A percentile compares a stretch with the other conserved stretches of the same genome.
phyloP scores from a whole-genome alignment of 2,113 vertebrate species.

The Mesocricetus auratus region DNA sequence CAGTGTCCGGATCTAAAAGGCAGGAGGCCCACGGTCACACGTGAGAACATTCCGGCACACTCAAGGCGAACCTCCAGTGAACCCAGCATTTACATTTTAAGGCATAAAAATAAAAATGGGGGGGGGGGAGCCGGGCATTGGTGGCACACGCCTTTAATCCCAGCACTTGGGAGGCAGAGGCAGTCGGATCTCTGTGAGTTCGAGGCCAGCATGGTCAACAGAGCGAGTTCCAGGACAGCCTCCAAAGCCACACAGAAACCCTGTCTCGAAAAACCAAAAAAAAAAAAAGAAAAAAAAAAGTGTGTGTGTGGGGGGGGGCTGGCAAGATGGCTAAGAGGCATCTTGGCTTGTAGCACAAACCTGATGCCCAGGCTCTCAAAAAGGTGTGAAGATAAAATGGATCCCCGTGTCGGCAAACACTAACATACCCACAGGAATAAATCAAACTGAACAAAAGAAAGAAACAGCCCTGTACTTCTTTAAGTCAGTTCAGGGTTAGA shows the following conservation, averaged over 20 bases:
- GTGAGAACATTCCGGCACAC: background rate
- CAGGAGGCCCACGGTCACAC: slow-evolving; percentile 25
- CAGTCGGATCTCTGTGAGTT: too few species aligned
- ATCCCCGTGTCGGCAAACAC: background rate
- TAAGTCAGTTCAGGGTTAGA: background rate
- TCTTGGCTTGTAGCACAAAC: too few species aligned
- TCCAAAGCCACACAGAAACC: too few species aligned
- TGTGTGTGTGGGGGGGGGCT: background rate
- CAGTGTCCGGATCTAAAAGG: slow-evolving; percentile 93
- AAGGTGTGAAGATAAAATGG: background rate
- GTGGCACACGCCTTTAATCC: too few species aligned
- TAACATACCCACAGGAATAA: background rate
- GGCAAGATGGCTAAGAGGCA: background rate
- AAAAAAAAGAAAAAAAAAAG: too few species aligned
- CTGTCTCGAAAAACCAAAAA: too few species aligned
- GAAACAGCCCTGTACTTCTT: background rate
- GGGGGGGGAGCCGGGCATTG: too few species aligned
- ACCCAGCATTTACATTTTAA: slow-evolving; percentile 31
- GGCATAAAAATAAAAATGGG: background rate
- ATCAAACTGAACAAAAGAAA: background rate
- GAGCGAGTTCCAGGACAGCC: too few species aligned
- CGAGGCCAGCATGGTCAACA: too few species aligned
- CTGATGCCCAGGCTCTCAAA: background rate
- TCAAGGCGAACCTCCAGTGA: background rate
- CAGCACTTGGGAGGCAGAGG: too few species aligned